Conservation (phyloP, 2,113 vertebrate species). For the Tyrannus savana region DNA sequence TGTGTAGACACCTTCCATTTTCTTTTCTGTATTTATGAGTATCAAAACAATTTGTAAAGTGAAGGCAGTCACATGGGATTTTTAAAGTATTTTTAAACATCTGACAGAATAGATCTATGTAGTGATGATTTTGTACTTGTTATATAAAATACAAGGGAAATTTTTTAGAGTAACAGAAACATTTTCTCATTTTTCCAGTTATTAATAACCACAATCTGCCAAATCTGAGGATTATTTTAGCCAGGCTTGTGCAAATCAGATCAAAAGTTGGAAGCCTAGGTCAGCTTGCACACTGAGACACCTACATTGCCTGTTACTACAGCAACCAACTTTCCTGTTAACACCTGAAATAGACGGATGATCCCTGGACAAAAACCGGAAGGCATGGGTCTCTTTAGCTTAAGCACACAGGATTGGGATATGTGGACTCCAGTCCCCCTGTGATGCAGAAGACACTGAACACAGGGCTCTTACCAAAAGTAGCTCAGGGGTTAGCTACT, state of each 20-base stretch:
- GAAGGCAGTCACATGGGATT: not conserved
- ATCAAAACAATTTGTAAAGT: not conserved
- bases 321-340: not conserved
- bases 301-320: not conserved
- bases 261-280: not conserved
- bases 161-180: not conserved
- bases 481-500: not conserved
- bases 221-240: not conserved
- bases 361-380: not conserved
- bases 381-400: not conserved
- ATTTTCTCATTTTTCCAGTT: not conserved
- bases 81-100: not conserved
- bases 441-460: fast-evolving
- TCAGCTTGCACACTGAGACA: not conserved
- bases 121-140: not conserved
- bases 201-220: not conserved
- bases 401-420: not conserved
- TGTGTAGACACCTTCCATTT: conserved; percentile 88
- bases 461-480: not conserved
- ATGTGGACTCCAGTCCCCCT: not conserved
- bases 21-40: conserved; percentile 81
- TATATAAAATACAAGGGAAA: not conserved
- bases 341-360: not conserved
- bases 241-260: not conserved
- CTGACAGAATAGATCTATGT: not conserved